These are phyloP conservation scores for Nymphalis urticae DNA, from an alignment of 2,888 invertebrate species.

Conservation along the genomic window DNA sequence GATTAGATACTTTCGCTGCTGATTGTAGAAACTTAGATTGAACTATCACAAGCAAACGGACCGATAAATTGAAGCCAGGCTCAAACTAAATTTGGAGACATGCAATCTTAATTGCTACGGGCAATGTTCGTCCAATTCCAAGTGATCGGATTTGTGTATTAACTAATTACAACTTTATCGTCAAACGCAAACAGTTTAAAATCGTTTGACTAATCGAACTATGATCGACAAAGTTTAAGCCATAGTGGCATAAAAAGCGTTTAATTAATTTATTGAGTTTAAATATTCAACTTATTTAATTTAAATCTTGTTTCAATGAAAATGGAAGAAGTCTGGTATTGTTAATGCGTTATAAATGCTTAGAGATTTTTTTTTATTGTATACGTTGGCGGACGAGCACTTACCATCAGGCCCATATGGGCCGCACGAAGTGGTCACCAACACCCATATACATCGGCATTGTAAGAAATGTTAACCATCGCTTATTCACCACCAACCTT, in stretches of 20 bases:
- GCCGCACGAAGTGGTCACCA: too few species aligned
- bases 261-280: neutral
- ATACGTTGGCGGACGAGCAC: too few species aligned
- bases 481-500: too few species aligned
- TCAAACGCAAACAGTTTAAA: slow-evolving; percentile 41
- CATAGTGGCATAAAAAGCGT: neutral
- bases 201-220: slow-evolving; percentile 27
- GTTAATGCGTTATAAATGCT: too few species aligned
- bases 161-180: slow-evolving; percentile 36
- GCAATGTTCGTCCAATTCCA: slow-evolving; percentile 49
- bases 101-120: slow-evolving; percentile 71
- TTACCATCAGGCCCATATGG: too few species aligned
- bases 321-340: too few species aligned
- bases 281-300: too few species aligned
- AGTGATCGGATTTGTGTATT: slow-evolving; percentile 33
- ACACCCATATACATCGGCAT: too few species aligned
- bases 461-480: too few species aligned
- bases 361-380: too few species aligned
- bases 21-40: slow-evolving; percentile 26
- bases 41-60: slow-evolving; percentile 45
- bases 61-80: slow-evolving; percentile 62
- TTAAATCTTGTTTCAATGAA: too few species aligned
- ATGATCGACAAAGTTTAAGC: neutral
- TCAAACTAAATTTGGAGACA: slow-evolving; percentile 67
- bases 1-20: slow-evolving; percentile 4